Conservation (phyloP, 1,140 invertebrate species). For the Phymastichus coffea region DNA sequence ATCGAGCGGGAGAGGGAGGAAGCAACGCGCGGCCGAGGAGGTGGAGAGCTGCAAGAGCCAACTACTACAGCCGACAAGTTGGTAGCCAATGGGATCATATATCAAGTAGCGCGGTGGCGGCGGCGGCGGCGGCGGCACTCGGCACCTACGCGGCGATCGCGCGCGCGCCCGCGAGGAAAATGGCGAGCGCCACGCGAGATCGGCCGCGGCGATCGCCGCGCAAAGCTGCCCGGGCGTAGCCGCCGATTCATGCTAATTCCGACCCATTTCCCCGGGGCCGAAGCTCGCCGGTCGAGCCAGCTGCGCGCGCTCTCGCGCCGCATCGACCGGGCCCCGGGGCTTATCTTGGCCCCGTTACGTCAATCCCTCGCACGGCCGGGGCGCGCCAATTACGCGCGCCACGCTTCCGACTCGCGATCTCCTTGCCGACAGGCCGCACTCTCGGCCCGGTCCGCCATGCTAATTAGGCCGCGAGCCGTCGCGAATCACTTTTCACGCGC, state of each 20-base stretch:
- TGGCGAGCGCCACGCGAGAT: slow-evolving; percentile 40
- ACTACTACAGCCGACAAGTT: slow-evolving; percentile 40
- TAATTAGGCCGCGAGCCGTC: too few relatives aligned
- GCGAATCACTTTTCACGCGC: too few relatives aligned
- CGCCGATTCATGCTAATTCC: slow-evolving; percentile 21
- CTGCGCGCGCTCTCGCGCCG: neutral
- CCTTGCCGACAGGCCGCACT: too few relatives aligned
- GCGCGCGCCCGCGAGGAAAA: slow-evolving; percentile 53
- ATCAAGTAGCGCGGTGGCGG: slow-evolving; percentile 55
- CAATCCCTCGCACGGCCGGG: too few relatives aligned
- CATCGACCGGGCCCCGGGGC: neutral
- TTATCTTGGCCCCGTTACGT: neutral
- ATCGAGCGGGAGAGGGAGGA: slow-evolving; percentile 11
- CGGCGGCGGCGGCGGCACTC: too few relatives aligned
- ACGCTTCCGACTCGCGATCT: too few relatives aligned
- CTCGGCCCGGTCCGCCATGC: too few relatives aligned
- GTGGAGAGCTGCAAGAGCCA: neutral
- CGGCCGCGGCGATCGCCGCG: neutral
- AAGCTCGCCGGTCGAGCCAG: neutral
- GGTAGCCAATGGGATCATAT: slow-evolving; percentile 57
- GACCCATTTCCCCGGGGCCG: slow-evolving; percentile 23
- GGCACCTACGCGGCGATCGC: too few relatives aligned
- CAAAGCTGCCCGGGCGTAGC: neutral
- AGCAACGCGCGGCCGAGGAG: neutral
- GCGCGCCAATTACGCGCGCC: too few relatives aligned